Conservation (phyloP, 2,113 vertebrate species). For the Daboia siamensis region DNA sequence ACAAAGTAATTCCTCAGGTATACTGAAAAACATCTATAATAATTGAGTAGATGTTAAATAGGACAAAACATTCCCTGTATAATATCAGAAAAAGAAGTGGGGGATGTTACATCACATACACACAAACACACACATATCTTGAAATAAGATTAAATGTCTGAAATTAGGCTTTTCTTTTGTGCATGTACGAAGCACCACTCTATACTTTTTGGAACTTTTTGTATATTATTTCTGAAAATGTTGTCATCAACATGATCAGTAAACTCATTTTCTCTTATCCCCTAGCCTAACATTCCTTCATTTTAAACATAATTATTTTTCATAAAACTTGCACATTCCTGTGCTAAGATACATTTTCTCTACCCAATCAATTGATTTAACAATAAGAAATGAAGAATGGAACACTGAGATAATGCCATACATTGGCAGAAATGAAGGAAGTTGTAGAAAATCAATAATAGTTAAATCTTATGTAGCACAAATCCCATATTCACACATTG, state of each 20-base stretch:
- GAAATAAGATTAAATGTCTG: background rate
- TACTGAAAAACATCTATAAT: background rate
- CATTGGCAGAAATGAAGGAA: background rate
- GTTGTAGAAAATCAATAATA: background rate
- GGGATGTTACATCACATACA: background rate
- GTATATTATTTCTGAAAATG: background rate
- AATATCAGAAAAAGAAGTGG: background rate
- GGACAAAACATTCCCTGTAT: background rate
- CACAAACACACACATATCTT: too few relatives aligned
- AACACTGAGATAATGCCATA: background rate
- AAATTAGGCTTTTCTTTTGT: background rate
- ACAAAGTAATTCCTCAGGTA: constrained; percentile 4
- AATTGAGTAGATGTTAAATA: constrained; percentile 21
- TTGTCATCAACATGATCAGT: background rate
- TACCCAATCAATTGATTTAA: background rate
- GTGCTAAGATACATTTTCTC: background rate
- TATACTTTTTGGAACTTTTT: background rate
- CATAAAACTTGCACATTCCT: background rate
- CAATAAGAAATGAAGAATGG: background rate
- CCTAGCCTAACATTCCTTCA: background rate
- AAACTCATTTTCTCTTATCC: background rate
- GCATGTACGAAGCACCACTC: background rate
- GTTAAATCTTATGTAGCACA: background rate
- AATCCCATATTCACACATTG: background rate
- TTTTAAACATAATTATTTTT: background rate